Conservation (phyloP, 1,140 invertebrate species). For the Orchesella cincta region DNA sequence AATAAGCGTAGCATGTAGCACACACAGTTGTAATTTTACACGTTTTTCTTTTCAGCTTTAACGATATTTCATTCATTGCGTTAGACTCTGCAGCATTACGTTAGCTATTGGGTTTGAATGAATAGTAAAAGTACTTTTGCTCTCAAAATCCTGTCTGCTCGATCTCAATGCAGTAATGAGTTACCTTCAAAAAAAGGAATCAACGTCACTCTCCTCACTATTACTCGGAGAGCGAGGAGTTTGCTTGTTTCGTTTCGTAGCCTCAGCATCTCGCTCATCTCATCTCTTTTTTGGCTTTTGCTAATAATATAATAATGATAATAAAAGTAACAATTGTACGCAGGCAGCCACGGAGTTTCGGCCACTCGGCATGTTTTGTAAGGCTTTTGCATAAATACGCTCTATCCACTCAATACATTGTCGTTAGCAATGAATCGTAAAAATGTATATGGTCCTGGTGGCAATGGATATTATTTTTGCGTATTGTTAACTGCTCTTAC, state of each 20-base stretch:
- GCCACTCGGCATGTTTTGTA: too few species aligned
- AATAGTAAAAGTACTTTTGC: conserved; percentile 7
- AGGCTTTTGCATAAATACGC: neutral
- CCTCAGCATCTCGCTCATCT: neutral
- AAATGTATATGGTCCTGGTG: neutral
- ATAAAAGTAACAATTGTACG: neutral
- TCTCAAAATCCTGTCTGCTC: neutral
- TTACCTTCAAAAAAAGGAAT: neutral
- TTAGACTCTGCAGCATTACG: neutral
- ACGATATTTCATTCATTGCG: too few species aligned
- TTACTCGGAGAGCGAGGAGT: neutral
- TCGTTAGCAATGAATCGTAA: conserved; percentile 13
- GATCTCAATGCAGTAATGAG: neutral
- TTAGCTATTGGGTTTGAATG: too few species aligned
- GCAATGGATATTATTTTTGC: neutral
- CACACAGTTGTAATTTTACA: neutral
- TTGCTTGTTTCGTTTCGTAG: neutral
- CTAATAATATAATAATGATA: neutral
- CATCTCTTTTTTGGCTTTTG: neutral
- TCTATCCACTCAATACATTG: neutral
- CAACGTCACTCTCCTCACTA: neutral
- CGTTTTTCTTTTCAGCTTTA: neutral
- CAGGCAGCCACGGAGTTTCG: too few species aligned
- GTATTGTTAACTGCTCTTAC: neutral
- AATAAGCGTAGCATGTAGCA: neutral